A percentile compares a stretch with the other conserved stretches of the same genome.
Evolutionary conservation across 2,797 vertebrate species (phyloP).

Genomic region (Tenualosa ilisha): DNA sequence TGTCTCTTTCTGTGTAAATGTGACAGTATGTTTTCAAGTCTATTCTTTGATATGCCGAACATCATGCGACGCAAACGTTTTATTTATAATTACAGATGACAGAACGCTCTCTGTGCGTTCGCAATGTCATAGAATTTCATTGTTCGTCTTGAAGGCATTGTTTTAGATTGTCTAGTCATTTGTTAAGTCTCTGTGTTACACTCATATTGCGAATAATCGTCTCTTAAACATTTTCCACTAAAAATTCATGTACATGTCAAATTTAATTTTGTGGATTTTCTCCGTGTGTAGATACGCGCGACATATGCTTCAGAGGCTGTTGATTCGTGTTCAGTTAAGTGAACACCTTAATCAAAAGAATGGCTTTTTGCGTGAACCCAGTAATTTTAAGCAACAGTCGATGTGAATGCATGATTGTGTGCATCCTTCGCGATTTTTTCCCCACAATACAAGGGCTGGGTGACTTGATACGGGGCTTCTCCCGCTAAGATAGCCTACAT

Average conservation of each 20-base stretch:
- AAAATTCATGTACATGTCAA: background rate
- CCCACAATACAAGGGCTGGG: constrained; percentile 62
- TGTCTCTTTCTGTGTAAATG: background rate
- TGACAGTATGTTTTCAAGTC: background rate
- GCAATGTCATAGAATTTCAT: constrained; percentile 21
- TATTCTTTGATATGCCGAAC: constrained; percentile 9
- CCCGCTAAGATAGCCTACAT: constrained; percentile 56
- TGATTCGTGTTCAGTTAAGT: constrained; percentile 37
- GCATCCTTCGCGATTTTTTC: constrained; percentile 54
- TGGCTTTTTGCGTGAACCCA: constrained; percentile 53
- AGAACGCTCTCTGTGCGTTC: constrained; percentile 29
- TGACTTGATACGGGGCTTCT: constrained; percentile 60
- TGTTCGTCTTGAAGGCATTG: constrained; percentile 18
- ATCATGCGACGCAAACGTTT: constrained; percentile 38
- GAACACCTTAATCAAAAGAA: constrained; percentile 57
- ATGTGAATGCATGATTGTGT: constrained; percentile 59
- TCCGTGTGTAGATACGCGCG: background rate
- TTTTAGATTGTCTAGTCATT: background rate
- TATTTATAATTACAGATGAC: constrained; percentile 37
- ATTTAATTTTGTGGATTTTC: constrained; percentile 15
- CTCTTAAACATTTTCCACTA: background rate
- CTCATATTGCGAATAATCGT: background rate
- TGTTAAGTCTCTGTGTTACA: background rate
- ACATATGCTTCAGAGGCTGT: constrained; percentile 9
- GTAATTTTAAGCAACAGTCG: constrained; percentile 65